phyloP scores from a whole-genome alignment of 2,113 vertebrate species.

The Elanoides forficatus region DNA sequence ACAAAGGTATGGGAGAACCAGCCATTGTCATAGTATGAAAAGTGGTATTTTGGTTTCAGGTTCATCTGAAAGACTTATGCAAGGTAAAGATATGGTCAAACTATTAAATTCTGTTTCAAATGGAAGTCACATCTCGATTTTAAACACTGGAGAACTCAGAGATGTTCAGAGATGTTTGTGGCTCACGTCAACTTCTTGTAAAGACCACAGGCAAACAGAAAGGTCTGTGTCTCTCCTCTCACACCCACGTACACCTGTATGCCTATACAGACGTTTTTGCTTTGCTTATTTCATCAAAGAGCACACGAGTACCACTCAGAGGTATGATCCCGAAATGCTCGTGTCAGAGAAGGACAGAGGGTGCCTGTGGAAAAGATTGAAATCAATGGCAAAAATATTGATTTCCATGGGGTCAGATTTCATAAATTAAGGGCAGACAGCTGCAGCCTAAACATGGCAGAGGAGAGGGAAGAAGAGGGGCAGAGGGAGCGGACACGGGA shows the following conservation, averaged over 20 bases:
- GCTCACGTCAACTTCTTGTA: not conserved
- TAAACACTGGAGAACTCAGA: not conserved
- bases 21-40: not conserved
- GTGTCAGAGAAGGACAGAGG: not conserved
- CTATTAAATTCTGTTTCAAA: not conserved
- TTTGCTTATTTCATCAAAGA: not conserved
- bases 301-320: not conserved
- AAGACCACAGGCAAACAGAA: not conserved
- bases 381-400: not conserved
- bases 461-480: not conserved
- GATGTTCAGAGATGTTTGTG: not conserved
- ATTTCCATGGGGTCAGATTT: not conserved
- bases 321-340: not conserved
- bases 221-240: not conserved
- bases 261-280: accelerated
- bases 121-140: not conserved
- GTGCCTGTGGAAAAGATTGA: not conserved
- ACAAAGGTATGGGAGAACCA: not conserved
- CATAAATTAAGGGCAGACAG: not conserved
- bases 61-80: not conserved
- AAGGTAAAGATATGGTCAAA: not conserved
- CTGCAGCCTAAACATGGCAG: not conserved
- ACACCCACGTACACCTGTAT: not conserved
- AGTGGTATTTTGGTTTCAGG: not conserved
- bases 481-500: accelerated